These are phyloP conservation scores for Scaptomyza cyrtandrae DNA, from an alignment of 2,888 invertebrate species.

Conservation along the genomic window DNA sequence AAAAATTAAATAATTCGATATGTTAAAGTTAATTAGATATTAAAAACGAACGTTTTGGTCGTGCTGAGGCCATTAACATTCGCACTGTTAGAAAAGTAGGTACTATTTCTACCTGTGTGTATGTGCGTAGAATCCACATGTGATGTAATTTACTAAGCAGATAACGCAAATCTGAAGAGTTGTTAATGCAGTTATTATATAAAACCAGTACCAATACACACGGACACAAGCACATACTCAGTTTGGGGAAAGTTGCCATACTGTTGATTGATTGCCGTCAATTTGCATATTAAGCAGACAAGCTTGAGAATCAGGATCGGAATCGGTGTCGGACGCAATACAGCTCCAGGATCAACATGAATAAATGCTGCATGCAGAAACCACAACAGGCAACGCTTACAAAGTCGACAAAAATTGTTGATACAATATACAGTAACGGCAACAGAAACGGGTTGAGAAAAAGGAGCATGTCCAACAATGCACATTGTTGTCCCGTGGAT, in stretches of 20 bases:
- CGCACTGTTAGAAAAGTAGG: constrained; percentile 8
- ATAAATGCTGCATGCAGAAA: constrained; percentile 44
- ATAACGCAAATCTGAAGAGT: constrained; percentile 40
- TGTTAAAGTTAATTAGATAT: constrained; percentile 18
- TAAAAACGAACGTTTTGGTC: constrained; percentile 8
- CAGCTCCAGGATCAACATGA: constrained; percentile 34
- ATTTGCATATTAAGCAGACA: background rate
- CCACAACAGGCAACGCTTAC: constrained; percentile 35
- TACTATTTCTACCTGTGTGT: constrained; percentile 7
- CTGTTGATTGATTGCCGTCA: background rate
- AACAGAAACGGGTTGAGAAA: constrained; percentile 3
- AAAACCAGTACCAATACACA: constrained; percentile 26
- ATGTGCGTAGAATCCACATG: constrained; percentile 14
- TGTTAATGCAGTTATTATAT: constrained; percentile 29
- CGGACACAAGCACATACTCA: background rate
- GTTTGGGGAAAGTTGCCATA: constrained; percentile 34
- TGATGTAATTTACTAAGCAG: constrained; percentile 67
- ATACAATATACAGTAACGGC: constrained; percentile 19
- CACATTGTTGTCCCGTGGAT: constrained; percentile 2
- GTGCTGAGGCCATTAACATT: constrained; percentile 25
- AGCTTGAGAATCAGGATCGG: background rate
- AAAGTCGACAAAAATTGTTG: constrained; percentile 30
- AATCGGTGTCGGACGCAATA: background rate
- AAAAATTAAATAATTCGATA: constrained; percentile 29
- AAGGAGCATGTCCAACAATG: constrained; percentile 19